Evolutionary conservation across 2,797 vertebrate species (phyloP).

Genomic region (Tragelaphus oryx): DNA sequence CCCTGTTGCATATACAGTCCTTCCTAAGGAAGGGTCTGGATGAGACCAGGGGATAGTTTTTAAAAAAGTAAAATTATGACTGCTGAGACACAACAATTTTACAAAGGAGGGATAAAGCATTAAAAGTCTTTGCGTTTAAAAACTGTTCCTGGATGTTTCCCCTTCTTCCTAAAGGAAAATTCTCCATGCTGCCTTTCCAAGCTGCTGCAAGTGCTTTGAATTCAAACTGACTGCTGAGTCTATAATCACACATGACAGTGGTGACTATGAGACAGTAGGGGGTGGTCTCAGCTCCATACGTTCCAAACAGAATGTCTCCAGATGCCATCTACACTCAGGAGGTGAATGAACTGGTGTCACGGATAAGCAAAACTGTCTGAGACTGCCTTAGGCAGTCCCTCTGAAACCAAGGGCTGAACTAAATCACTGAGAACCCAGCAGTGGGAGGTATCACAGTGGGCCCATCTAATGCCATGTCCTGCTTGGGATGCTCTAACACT

Average conservation of each 20-base stretch:
- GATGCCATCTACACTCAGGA: neutral
- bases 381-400: neutral
- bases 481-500: neutral
- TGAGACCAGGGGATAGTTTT: neutral
- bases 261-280: neutral
- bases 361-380: neutral
- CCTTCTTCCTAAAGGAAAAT: neutral
- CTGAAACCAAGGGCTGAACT: neutral
- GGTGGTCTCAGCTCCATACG: neutral
- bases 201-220: neutral
- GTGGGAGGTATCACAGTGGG: neutral
- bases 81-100: neutral
- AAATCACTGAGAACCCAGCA: neutral
- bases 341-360: neutral
- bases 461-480: neutral
- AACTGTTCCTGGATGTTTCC: neutral
- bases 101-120: neutral
- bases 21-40: neutral
- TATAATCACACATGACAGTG: neutral
- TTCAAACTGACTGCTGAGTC: neutral
- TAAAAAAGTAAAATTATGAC: neutral
- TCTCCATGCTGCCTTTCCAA: neutral
- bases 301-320: neutral
- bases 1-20: neutral
- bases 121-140: neutral